Conservation (phyloP, 2,113 vertebrate genomes). For the Sarotherodon lohbergeri region DNA sequence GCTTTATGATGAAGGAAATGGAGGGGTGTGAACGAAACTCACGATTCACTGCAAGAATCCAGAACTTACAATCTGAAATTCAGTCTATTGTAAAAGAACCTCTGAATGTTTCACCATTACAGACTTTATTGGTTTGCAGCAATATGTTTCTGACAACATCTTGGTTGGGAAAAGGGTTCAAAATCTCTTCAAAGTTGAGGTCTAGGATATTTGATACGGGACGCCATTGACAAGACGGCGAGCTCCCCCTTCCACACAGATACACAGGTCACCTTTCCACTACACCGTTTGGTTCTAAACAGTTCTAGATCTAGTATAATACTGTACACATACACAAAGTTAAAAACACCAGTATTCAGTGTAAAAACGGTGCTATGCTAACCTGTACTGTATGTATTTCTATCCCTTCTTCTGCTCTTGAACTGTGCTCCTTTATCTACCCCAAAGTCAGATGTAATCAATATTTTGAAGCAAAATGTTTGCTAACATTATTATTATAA, state of each 20-base stretch:
- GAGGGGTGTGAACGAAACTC: constrained; percentile 10
- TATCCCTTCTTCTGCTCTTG: constrained; percentile 56
- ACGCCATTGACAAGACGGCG: neutral
- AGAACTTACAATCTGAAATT: neutral
- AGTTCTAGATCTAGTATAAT: constrained; percentile 39
- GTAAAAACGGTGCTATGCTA: constrained; percentile 70
- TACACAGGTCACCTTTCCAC: constrained; percentile 35
- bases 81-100: constrained; percentile 15
- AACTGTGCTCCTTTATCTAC: constrained; percentile 68
- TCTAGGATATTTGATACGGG: constrained; percentile 37
- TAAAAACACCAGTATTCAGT: constrained; percentile 64
- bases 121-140: constrained; percentile 4
- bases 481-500: constrained; percentile 55
- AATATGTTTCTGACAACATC: neutral
- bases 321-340: constrained; percentile 55
- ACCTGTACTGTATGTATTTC: constrained; percentile 66
- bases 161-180: neutral
- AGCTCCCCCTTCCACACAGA: neutral
- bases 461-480: constrained; percentile 69
- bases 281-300: constrained; percentile 38
- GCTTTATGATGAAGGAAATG: constrained; percentile 53
- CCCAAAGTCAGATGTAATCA: constrained; percentile 66
- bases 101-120: constrained; percentile 28
- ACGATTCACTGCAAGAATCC: neutral
- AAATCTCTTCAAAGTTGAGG: neutral